Conservation (phyloP, 2,888 invertebrate genomes). For the Notocelia uddmanniana region DNA sequence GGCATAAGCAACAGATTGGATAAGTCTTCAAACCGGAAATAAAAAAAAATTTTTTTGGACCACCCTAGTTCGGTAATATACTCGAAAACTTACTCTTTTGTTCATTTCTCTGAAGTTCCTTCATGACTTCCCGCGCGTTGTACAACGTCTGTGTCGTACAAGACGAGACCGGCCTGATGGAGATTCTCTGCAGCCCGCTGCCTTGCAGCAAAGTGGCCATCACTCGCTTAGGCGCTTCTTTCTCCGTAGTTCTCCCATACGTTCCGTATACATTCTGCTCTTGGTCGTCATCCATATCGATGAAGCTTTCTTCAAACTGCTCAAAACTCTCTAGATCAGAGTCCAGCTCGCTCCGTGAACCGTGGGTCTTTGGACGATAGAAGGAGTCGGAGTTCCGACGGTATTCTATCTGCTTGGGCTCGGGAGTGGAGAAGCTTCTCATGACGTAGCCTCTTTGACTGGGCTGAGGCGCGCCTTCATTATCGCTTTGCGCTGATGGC, state of each 20-base stretch:
- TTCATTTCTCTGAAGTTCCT: slow-evolving; percentile 64
- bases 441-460: slow-evolving; percentile 65
- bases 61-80: too few species aligned
- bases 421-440: slow-evolving; percentile 78
- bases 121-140: slow-evolving; percentile 64
- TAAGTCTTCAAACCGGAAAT: too few species aligned
- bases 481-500: slow-evolving; percentile 69
- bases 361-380: slow-evolving; percentile 69
- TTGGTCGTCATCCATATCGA: slow-evolving; percentile 79
- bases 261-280: slow-evolving; percentile 66
- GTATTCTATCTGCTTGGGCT: slow-evolving; percentile 68
- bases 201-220: slow-evolving; percentile 75
- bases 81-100: slow-evolving; percentile 63
- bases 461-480: slow-evolving; percentile 55
- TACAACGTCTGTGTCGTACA: slow-evolving; percentile 64
- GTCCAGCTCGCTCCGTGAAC: slow-evolving; percentile 74
- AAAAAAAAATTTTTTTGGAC: too few species aligned
- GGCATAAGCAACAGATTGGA: too few species aligned
- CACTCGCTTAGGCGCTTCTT: slow-evolving; percentile 73
- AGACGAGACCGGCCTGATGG: slow-evolving; percentile 69
- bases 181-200: slow-evolving; percentile 76
- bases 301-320: slow-evolving; percentile 75
- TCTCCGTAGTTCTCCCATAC: slow-evolving; percentile 68
- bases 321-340: slow-evolving; percentile 79
- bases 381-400: slow-evolving; percentile 73